Base-by-base conservation (phyloP, 2,113 vertebrate species). In the Ophiodon elongatus region DNA sequence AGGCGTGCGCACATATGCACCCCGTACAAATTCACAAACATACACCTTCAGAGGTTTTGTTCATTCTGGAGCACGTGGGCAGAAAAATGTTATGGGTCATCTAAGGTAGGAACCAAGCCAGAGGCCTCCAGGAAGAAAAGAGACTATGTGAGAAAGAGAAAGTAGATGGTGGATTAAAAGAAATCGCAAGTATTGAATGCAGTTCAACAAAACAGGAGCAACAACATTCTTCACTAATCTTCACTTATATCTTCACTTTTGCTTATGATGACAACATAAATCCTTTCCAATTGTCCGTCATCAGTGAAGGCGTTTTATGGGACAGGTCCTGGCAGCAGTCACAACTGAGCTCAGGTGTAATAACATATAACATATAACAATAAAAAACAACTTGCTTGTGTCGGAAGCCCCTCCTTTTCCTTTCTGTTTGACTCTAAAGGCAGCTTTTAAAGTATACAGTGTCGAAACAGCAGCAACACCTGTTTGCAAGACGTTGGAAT, bases 381-480 rank as follows among this genome's bases (percentile, higher is more conserved):
- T n/a, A 62, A 52, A 68, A 54, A 11, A 21, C n/a, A 59, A 37
- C 33, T 8, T 14, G 3, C 47, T 39, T 33, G 27, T 37, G 43
- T 79, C 9, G 11, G 76, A 33, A 84, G 66, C 56, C 27, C 27
- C 64, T 68, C 73, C 79, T 83, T 65, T 65, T 6, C 13, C 27
- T 64, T 63, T 43, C n/a, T 52, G 31, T 60, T 72, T 29, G 39
- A 86, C 66, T 52, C 43, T 29, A 35, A 52, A 73, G 70, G 59
- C 66, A 69, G 64, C 65, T 68, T 68, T 82, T 74, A 66, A 85
- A 91, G 76, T 73, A 27, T 62, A 73, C 5, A 3, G 37, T 73
- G 67, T 79, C 39, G 59, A 82, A 80, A 82, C 47, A 23, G 50
- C 50, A 69, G 64, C 45, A 87, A 91, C 88, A 92, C 77, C 93